Conservation (phyloP, 2,888 invertebrate genomes). For the Lingula anatina region DNA sequence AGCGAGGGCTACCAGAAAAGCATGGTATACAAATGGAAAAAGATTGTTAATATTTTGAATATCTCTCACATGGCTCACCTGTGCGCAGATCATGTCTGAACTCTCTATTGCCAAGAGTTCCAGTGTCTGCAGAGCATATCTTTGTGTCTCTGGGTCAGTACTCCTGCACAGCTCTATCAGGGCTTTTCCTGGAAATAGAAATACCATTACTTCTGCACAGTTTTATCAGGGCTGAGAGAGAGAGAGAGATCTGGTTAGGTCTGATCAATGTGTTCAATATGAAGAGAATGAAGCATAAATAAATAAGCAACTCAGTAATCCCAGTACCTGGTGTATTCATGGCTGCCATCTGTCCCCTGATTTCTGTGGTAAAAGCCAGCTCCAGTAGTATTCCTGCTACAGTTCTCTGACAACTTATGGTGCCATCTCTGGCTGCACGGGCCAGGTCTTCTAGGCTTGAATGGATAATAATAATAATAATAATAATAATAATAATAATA, state of each 20-base stretch:
- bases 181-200: slow-evolving; percentile 30
- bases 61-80: slow-evolving; percentile 23
- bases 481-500: no score
- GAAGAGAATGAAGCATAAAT: no score
- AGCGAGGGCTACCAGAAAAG: no score
- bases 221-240: background rate
- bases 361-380: slow-evolving; percentile 35
- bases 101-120: slow-evolving; percentile 47
- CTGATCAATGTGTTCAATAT: no score
- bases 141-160: slow-evolving; percentile 37
- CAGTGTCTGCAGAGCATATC: slow-evolving; percentile 38
- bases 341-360: slow-evolving; percentile 32
- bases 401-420: slow-evolving; percentile 30
- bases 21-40: no score
- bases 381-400: slow-evolving; percentile 43
- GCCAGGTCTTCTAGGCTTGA: slow-evolving; percentile 36
- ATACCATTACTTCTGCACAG: background rate
- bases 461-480: no score
- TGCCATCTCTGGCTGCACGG: slow-evolving; percentile 32
- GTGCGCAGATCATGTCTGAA: slow-evolving; percentile 41
- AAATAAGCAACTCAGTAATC: no score
- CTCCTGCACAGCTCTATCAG: slow-evolving; percentile 32
- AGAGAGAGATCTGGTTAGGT: no score
- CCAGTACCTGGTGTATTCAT: slow-evolving; percentile 35
- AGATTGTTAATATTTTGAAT: no score